Evolutionary conservation across 37 sponge, comb jelly and placozoan genomes (phyloP).

Genomic region (Agelas oroides): DNA sequence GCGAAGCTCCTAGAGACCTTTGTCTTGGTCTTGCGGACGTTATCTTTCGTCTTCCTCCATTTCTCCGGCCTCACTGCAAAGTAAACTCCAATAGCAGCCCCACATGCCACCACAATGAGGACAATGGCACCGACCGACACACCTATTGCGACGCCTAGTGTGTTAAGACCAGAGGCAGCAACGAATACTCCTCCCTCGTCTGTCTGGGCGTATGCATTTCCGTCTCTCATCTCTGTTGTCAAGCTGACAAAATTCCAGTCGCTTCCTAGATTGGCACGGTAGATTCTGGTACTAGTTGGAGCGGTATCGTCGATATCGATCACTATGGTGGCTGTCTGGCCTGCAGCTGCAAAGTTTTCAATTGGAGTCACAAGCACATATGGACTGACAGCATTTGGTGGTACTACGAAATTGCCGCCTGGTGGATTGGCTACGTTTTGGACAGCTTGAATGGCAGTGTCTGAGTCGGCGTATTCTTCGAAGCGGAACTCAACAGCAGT

Average conservation of each 20-base stretch:
- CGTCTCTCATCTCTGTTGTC: slow-evolving; percentile 41
- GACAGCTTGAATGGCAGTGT: background rate
- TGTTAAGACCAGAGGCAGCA: slow-evolving; percentile 26
- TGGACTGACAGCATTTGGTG: slow-evolving; percentile 17
- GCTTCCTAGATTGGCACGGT: slow-evolving; percentile 26
- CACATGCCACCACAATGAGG: slow-evolving; percentile 40
- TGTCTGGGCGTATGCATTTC: slow-evolving; percentile 42
- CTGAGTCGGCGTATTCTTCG: background rate
- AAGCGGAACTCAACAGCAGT: background rate
- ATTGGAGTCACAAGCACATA: slow-evolving; percentile 1
- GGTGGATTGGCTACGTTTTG: background rate
- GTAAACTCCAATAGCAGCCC: slow-evolving; percentile 40
- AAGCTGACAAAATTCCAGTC: slow-evolving; percentile 38
- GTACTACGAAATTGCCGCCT: background rate
- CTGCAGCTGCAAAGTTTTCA: background rate
- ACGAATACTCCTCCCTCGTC: slow-evolving; percentile 79
- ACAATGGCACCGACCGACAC: slow-evolving; percentile 46
- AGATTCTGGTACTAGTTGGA: slow-evolving; percentile 18
- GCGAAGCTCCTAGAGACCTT: slow-evolving; percentile 76
- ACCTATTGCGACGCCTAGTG: slow-evolving; percentile 42
- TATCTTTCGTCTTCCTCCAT: slow-evolving; percentile 40
- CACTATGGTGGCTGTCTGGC: background rate
- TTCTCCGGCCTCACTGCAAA: slow-evolving; percentile 61
- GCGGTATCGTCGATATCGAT: slow-evolving; percentile 11
- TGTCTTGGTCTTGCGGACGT: slow-evolving; percentile 30